Conservation (phyloP, 1,140 invertebrate genomes). For the Mercenaria mercenaria region DNA sequence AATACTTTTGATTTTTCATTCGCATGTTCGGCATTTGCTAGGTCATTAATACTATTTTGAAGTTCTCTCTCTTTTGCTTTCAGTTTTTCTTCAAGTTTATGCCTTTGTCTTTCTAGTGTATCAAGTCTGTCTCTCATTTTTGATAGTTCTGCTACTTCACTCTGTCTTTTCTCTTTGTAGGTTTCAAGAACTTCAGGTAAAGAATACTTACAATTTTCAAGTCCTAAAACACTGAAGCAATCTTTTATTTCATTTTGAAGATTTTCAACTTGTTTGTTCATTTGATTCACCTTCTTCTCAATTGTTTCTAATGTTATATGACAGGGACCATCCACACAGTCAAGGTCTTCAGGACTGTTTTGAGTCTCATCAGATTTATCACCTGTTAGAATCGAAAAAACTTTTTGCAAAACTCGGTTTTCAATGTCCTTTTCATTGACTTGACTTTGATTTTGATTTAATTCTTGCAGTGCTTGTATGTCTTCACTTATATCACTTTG, state of each 20-base stretch:
- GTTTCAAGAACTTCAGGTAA: slow-evolving; percentile 45
- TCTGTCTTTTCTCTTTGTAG: slow-evolving; percentile 37
- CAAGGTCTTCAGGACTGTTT: background rate
- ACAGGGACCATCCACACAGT: background rate
- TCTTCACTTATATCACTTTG: slow-evolving; percentile 34
- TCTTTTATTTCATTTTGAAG: slow-evolving; percentile 39
- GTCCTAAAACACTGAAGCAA: slow-evolving; percentile 37
- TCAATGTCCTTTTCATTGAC: slow-evolving; percentile 9
- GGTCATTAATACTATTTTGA: slow-evolving; percentile 11
- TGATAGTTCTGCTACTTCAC: background rate
- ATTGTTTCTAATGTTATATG: slow-evolving; percentile 53
- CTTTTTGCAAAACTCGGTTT: background rate
- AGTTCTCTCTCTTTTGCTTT: slow-evolving; percentile 43
- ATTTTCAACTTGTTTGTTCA: slow-evolving; percentile 29
- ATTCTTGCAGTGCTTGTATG: background rate
- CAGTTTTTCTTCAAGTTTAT: slow-evolving; percentile 19
- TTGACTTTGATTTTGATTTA: background rate
- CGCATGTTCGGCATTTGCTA: slow-evolving; percentile 14
- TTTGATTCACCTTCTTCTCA: slow-evolving; percentile 16
- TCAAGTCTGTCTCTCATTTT: slow-evolving; percentile 32
- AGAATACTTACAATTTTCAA: slow-evolving; percentile 41
- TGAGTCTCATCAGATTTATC: background rate
- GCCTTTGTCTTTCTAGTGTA: slow-evolving; percentile 5
- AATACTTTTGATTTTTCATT: slow-evolving; percentile 5
- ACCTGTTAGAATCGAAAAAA: slow-evolving; percentile 9